Conservation (phyloP, 2,888 invertebrate species). For the Apocheima hispidaria region DNA sequence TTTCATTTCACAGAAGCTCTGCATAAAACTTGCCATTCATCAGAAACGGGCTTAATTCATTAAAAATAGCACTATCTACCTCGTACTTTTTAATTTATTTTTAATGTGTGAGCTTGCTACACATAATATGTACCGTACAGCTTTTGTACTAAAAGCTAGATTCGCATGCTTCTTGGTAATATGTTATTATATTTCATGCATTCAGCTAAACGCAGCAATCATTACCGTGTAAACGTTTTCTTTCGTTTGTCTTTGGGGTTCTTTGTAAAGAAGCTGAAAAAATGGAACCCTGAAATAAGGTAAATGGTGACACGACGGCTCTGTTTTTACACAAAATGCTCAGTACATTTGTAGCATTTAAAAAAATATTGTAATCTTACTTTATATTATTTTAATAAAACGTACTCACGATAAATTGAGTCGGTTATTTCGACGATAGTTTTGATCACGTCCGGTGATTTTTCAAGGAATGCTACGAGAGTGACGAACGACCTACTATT, state of each 20-base stretch:
- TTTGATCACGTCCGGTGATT: too few species aligned
- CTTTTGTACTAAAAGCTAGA: conserved; percentile 22
- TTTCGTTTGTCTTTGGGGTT: conserved; percentile 50
- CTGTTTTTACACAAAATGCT: too few species aligned
- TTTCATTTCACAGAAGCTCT: conserved; percentile 13
- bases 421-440: too few species aligned
- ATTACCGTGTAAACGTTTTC: conserved; percentile 53
- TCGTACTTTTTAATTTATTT: conserved; percentile 48
- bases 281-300: not conserved
- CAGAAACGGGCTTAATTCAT: conserved; percentile 39
- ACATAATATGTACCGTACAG: conserved; percentile 13
- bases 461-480: too few species aligned
- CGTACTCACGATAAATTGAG: too few species aligned
- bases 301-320: not conserved
- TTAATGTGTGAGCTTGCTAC: conserved; percentile 21
- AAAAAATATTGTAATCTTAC: too few species aligned
- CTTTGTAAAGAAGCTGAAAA: conserved; percentile 24
- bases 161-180: conserved; percentile 16
- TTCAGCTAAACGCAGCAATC: conserved; percentile 50
- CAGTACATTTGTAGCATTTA: too few species aligned
- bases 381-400: too few species aligned
- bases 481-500: too few species aligned
- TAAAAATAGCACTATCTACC: conserved; percentile 24
- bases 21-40: conserved; percentile 48
- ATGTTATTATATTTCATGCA: conserved; percentile 42